Conservation (phyloP, 2,888 invertebrate genomes). For the Nesidiocoris tenuis region DNA sequence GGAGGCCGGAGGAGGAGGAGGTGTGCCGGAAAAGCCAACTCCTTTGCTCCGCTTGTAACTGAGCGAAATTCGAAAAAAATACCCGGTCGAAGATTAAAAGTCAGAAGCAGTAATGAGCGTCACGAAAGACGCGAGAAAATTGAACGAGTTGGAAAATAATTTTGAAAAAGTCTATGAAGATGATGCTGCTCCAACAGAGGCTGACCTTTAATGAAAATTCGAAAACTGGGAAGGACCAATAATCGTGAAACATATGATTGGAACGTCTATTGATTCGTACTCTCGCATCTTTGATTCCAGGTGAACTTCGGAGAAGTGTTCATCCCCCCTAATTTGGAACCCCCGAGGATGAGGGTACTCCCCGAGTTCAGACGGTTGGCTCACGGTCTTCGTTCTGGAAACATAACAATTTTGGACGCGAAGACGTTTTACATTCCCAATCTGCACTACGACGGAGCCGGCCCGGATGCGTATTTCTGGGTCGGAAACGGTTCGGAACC, state of each 20-base stretch:
- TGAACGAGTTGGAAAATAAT: too few species aligned
- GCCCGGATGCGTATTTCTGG: slow-evolving; percentile 92
- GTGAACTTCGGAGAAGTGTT: slow-evolving; percentile 86
- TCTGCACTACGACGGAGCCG: slow-evolving; percentile 86
- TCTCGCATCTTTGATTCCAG: slow-evolving; percentile 57
- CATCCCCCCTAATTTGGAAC: slow-evolving; percentile 73
- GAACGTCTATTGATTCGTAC: too few species aligned
- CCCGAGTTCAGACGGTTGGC: slow-evolving; percentile 84
- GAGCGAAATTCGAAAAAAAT: background rate
- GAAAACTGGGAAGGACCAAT: background rate
- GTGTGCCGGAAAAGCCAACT: background rate
- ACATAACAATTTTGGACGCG: slow-evolving; percentile 86
- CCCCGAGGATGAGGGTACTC: slow-evolving; percentile 76
- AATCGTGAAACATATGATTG: too few species aligned
- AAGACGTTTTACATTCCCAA: slow-evolving; percentile 91
- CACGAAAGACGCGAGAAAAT: too few species aligned
- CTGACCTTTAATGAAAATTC: background rate
- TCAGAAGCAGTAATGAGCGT: too few species aligned
- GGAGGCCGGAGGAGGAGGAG: background rate
- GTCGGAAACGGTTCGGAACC: slow-evolving; percentile 87
- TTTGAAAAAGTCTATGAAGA: too few species aligned
- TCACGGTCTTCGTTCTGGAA: slow-evolving; percentile 85
- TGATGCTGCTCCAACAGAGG: background rate
- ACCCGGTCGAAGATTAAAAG: too few species aligned
- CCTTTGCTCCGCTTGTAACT: background rate